phyloP scores from a whole-genome alignment of 2,113 vertebrate genomes.

The Turdus rufiventris region DNA sequence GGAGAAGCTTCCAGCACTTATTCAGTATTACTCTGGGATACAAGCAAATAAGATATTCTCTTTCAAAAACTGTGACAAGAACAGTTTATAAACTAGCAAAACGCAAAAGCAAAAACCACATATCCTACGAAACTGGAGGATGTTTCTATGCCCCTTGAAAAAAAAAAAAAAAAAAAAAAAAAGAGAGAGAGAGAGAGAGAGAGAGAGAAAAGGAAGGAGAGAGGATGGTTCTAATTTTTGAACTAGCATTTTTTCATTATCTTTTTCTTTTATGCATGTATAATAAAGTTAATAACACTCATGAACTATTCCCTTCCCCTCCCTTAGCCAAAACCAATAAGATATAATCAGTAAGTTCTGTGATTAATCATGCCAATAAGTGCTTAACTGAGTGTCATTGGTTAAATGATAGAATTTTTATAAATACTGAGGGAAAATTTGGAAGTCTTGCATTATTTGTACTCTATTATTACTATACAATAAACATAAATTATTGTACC shows the following conservation, averaged over 20 bases:
- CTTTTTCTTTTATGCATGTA: neutral
- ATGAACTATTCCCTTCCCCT: neutral
- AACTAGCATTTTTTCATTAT: neutral
- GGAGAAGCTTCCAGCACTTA: neutral
- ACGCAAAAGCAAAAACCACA: neutral
- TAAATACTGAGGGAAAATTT: neutral
- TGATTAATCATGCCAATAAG: neutral
- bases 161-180: no score
- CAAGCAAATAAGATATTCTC: neutral
- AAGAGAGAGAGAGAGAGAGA: fast-evolving
- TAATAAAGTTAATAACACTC: neutral
- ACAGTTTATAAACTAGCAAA: neutral
- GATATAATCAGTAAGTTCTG: neutral
- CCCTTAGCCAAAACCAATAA: neutral
- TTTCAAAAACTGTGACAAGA: neutral
- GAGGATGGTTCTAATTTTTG: neutral
- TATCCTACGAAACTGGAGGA: neutral
- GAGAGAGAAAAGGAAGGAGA: fast-evolving
- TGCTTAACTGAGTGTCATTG: neutral
- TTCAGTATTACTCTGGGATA: neutral
- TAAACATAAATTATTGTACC: neutral
- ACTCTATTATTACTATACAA: neutral
- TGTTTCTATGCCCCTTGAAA: neutral
- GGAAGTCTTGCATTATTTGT: neutral
- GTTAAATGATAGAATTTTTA: neutral